Percentiles rank a stretch among this genome's conserved stretches.
Conservation (phyloP, 2,113 vertebrate genomes). For the Bungarus multicinctus region DNA sequence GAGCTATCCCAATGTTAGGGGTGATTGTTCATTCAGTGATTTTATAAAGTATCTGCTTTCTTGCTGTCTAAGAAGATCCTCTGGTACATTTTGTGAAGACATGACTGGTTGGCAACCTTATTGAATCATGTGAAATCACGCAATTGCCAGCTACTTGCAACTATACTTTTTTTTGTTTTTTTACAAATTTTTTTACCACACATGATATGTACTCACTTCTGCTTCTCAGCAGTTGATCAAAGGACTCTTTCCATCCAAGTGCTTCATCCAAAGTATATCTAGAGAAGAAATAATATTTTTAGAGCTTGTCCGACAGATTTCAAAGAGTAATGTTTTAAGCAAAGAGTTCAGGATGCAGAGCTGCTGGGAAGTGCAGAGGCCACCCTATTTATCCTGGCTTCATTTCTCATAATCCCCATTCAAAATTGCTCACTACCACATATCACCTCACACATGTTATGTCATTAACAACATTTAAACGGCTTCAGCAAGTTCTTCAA, state of each 20-base stretch:
- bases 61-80: not conserved
- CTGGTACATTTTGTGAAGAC: not conserved
- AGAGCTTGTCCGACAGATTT: not conserved
- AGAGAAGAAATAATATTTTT: slow-evolving; percentile 36
- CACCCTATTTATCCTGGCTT: not conserved
- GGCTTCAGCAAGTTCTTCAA: not conserved
- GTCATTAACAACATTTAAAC: not conserved
- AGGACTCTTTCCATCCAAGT: slow-evolving; percentile 85
- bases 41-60: not conserved
- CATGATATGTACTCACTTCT: slow-evolving; percentile 81
- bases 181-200: not conserved
- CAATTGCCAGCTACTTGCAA: not conserved
- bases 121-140: not conserved
- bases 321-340: not conserved
- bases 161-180: not conserved
- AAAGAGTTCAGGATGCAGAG: not conserved
- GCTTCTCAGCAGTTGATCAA: slow-evolving; percentile 87
- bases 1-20: not conserved
- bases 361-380: not conserved
- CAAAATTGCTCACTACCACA: slow-evolving; percentile 3
- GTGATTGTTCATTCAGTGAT: not conserved
- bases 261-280: slow-evolving; percentile 84
- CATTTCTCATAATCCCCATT: not conserved
- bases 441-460: not conserved
- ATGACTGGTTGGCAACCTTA: not conserved